Base-by-base conservation (phyloP, 1,140 invertebrate species). In the Drosophila pruinosa region DNA sequence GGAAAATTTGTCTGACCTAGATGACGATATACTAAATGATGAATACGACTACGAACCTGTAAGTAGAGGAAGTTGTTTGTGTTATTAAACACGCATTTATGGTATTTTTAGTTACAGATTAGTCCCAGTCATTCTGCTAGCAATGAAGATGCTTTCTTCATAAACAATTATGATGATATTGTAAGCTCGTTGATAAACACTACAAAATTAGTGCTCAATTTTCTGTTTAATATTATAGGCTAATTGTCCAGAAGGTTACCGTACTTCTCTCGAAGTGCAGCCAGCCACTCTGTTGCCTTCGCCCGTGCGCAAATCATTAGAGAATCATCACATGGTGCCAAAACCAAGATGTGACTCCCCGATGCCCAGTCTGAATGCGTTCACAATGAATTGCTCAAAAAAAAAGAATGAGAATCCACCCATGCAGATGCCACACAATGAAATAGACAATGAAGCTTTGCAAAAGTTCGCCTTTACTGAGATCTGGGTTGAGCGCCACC, bases 401-500 rank as follows among this genome's bases (percentile, higher is more conserved):
- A 28, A 28, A 28, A 28, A 1, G 3, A 2, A n/a, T 0, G 17
- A 64, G 10, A 15, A 41, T 6, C 15, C n/a, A n/a, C 19, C 6
- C 10, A 19, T 28, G 41, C 17, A 19, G 14, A 39, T 53, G 1
- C 5, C n/a, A 4, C 12, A 19, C 10, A 57, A 34, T 36, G 2
- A 17, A 2, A 0, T 3, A 17, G 3, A 48, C 14, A 34, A 12
- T 8, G 58, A 41, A 8, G 56, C 41, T 10, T 2, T 50, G 21
- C 72, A 65, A 15, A 79, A 73, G 26, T 22, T 19, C 10, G 72
- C 63, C 0, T 83, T 72, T 4, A 85, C 80, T 3, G 41, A 75
- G 12, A 75, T 72, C 41, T 83, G 79, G 79, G 15, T 83, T 5
- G 75, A 43, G 3, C 19, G 14, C 0, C 79, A 83, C 15, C 79